Evolutionary conservation across 2,113 vertebrate genomes (phyloP).

Genomic region (Sciurus niger): DNA sequence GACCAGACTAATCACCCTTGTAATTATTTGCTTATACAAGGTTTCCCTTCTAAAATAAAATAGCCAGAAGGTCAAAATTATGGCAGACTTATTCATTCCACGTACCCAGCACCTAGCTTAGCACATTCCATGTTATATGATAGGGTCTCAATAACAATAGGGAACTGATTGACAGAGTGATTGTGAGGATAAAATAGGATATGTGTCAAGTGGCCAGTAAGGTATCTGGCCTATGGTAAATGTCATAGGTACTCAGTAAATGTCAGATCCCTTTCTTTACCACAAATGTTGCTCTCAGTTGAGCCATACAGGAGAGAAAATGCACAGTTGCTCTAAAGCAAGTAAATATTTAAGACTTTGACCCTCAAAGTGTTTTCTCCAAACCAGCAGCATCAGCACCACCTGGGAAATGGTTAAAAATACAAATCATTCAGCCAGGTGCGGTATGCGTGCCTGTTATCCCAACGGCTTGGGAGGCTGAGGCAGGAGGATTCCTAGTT

Average conservation of each 20-base stretch:
- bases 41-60: not conserved
- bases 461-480: too few species aligned
- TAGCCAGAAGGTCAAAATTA: not conserved
- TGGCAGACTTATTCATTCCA: not conserved
- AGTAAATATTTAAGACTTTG: not conserved
- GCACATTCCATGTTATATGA: not conserved
- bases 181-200: not conserved
- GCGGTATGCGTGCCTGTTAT: too few species aligned
- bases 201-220: not conserved
- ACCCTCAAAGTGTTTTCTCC: not conserved
- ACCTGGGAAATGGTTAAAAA: slow-evolving; percentile 23
- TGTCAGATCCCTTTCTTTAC: slow-evolving; percentile 36
- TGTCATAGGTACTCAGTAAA: slow-evolving; percentile 51
- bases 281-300: not conserved
- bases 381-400: not conserved
- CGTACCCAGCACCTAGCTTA: not conserved
- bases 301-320: not conserved
- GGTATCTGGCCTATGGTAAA: slow-evolving; percentile 47
- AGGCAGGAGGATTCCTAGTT: too few species aligned
- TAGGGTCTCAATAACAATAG: not conserved
- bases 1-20: not conserved
- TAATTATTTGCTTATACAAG: not conserved
- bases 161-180: not conserved
- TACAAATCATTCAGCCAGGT: not conserved
- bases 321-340: not conserved